A percentile compares a stretch with the other conserved stretches of the same genome.
Evolutionary conservation across 2,113 vertebrate species (phyloP).

Genomic region (Alosa alosa): DNA sequence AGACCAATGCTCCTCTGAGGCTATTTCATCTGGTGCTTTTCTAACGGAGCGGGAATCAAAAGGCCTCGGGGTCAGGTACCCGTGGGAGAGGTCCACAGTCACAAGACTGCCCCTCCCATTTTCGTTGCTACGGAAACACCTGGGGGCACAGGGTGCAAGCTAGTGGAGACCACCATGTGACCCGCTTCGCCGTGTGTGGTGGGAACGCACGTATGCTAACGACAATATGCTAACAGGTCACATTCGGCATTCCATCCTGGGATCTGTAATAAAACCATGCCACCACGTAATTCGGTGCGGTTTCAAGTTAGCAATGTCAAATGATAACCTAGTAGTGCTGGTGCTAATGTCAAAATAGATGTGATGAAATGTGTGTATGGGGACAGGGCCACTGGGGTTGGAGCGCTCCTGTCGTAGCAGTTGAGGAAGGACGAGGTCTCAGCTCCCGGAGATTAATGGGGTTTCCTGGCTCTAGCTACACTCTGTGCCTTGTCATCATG

Average conservation of each 20-base stretch:
- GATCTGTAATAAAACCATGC: background rate
- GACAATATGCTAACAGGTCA: background rate
- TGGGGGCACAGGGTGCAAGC: conserved; percentile 23
- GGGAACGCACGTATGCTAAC: background rate
- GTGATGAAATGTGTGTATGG: conserved; percentile 11
- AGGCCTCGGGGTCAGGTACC: background rate
- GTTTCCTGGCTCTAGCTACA: conserved; percentile 23
- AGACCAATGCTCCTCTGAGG: background rate
- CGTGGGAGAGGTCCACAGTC: background rate
- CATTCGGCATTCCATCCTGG: background rate
- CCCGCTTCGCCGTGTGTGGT: background rate
- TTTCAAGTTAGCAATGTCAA: background rate
- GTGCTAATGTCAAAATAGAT: background rate
- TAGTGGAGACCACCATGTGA: background rate
- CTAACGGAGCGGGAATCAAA: background rate
- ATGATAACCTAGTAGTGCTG: background rate
- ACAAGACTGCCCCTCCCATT: background rate
- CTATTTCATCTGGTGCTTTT: background rate
- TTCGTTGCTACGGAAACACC: conserved; percentile 34
- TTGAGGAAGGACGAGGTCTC: background rate
- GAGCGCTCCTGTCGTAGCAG: background rate
- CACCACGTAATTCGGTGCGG: background rate
- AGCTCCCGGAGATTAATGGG: conserved; percentile 23
- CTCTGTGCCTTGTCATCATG: conserved; percentile 5
- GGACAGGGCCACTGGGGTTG: background rate